Percentiles rank a stretch among this genome's conserved stretches.
phyloP scores from a whole-genome alignment of 2,888 invertebrate species.

The Podabrus alpinus region DNA sequence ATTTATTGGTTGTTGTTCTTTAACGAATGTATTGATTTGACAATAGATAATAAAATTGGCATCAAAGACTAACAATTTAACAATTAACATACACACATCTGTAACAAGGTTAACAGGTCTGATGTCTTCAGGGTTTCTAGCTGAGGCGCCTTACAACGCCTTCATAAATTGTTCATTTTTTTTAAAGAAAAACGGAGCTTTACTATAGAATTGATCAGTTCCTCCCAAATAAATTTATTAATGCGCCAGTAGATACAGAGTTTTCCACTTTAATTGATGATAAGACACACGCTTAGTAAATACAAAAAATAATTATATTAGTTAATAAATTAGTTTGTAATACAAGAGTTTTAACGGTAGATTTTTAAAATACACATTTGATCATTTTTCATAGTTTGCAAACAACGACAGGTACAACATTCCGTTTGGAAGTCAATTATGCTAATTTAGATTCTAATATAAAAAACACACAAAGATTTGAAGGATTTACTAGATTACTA shows the following conservation, averaged over 20 bases:
- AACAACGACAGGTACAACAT: slow-evolving; percentile 2
- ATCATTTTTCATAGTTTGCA: slow-evolving; percentile 1
- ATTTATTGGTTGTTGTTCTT: not conserved
- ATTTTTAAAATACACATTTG: slow-evolving; percentile 1
- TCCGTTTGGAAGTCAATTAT: slow-evolving; percentile 2
- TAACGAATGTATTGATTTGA: not conserved
- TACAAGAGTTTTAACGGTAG: not conserved
- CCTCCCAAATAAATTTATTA: not conserved
- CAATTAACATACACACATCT: slow-evolving; percentile 1
- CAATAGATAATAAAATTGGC: not conserved
- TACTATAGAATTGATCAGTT: not conserved
- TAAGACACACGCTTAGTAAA: not conserved
- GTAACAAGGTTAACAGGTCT: slow-evolving; percentile 6
- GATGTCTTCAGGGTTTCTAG: slow-evolving; percentile 6
- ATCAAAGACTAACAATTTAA: not conserved
- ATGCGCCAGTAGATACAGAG: not conserved
- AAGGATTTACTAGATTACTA: not conserved
- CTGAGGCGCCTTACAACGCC: slow-evolving; percentile 7
- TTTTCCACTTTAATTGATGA: not conserved
- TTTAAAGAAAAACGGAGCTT: not conserved
- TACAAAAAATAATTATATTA: not conserved
- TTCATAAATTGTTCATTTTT: not conserved
- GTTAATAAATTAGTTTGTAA: not conserved
- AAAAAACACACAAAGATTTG: not conserved
- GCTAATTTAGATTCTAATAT: not conserved